These are phyloP conservation scores for Dendrocopos noguchii DNA, from an alignment of 2,113 vertebrate species.

Conservation along the genomic window DNA sequence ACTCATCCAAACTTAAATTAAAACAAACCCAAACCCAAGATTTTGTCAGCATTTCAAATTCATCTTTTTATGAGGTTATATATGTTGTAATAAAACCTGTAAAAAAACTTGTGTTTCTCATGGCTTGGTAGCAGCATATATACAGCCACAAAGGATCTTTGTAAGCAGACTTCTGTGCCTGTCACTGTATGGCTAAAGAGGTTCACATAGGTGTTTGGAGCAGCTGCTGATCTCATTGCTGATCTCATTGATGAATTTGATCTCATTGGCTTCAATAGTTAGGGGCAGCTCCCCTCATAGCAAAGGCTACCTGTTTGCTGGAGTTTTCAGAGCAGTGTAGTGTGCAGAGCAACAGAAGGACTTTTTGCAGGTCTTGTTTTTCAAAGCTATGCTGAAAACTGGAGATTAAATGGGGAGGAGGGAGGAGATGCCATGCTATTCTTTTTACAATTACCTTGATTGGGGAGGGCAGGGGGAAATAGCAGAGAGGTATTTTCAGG, in stretches of 20 bases:
- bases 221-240: background rate
- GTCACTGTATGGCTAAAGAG: background rate
- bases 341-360: background rate
- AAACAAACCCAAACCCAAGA: background rate
- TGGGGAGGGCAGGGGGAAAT: background rate
- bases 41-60: background rate
- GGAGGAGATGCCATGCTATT: background rate
- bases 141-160: background rate
- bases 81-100: background rate
- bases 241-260: background rate
- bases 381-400: background rate
- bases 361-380: background rate
- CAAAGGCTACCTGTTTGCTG: background rate
- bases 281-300: background rate
- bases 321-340: background rate
- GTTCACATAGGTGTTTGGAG: background rate
- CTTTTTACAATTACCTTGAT: background rate
- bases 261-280: background rate
- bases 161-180: background rate
- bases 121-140: background rate
- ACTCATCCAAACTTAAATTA: background rate
- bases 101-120: background rate
- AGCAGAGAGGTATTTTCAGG: background rate
- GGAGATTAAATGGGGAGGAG: background rate
- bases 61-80: background rate